Percentiles rank a stretch among this genome's conserved stretches.
Conservation (phyloP, 2,113 vertebrate genomes). For the Silurus meridionalis region DNA sequence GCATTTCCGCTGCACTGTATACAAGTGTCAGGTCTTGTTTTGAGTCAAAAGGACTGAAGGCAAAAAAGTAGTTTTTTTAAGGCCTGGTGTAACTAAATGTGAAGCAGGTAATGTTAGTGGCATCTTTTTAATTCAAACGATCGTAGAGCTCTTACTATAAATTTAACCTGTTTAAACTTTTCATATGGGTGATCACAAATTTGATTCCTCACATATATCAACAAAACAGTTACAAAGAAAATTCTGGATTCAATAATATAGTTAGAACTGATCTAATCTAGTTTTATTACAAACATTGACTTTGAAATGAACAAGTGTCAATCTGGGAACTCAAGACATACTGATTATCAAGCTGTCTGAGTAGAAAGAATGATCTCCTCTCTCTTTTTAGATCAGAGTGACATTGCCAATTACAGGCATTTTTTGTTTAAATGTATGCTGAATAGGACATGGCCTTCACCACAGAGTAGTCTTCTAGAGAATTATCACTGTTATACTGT, state of each 20-base stretch:
- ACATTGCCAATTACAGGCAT: neutral
- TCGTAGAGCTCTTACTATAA: no score
- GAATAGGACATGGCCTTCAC: neutral
- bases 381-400: neutral
- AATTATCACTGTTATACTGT: neutral
- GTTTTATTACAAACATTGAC: neutral
- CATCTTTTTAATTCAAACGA: neutral
- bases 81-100: neutral
- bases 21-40: neutral
- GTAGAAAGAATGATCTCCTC: neutral
- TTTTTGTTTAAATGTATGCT: neutral
- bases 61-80: neutral
- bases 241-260: neutral
- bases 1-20: neutral
- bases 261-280: neutral
- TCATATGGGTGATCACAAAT: neutral
- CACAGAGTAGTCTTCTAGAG: neutral
- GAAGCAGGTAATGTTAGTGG: neutral
- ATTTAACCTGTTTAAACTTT: neutral
- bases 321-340: neutral
- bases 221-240: neutral
- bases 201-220: neutral
- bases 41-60: neutral
- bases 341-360: neutral
- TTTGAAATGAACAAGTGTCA: neutral